Conservation (phyloP, 2,797 vertebrate genomes). For the Pelodytes ibericus region DNA sequence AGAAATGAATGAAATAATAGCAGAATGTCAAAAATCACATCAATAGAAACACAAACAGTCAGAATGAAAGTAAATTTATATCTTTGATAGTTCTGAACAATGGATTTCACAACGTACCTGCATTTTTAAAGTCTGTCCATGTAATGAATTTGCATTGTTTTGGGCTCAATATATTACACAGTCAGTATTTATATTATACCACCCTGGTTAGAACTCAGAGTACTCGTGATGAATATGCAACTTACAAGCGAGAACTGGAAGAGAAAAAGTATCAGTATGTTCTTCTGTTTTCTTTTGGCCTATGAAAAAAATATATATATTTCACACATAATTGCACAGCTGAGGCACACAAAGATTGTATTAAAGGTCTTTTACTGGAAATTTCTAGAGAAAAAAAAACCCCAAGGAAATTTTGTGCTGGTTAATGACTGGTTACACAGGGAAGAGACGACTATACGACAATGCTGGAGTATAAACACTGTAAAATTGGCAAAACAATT, state of each 20-base stretch:
- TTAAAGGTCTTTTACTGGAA: slow-evolving; percentile 77
- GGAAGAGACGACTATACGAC: slow-evolving; percentile 45
- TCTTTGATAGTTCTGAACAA: neutral
- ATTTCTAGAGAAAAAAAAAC: slow-evolving; percentile 69
- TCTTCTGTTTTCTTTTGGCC: slow-evolving; percentile 78
- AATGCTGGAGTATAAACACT: slow-evolving; percentile 61
- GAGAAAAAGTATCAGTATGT: slow-evolving; percentile 74
- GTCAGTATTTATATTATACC: slow-evolving; percentile 3
- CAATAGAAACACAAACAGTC: neutral
- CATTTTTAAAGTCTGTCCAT: neutral
- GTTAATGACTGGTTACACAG: slow-evolving; percentile 20
- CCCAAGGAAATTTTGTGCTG: slow-evolving; percentile 76
- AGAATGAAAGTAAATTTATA: neutral
- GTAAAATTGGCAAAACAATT: slow-evolving; percentile 56
- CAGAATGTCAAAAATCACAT: neutral
- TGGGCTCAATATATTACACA: neutral
- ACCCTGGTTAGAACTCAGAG: neutral
- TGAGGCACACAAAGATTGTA: slow-evolving; percentile 72
- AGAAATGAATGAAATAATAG: neutral
- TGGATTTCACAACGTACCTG: neutral
- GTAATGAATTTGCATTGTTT: slow-evolving; percentile 1
- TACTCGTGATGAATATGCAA: slow-evolving; percentile 58
- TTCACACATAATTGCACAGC: slow-evolving; percentile 78
- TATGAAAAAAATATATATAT: slow-evolving; percentile 66
- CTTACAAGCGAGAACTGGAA: slow-evolving; percentile 61